Evolutionary conservation across 1,140 invertebrate species (phyloP).

Genomic region (Nymphalis io): DNA sequence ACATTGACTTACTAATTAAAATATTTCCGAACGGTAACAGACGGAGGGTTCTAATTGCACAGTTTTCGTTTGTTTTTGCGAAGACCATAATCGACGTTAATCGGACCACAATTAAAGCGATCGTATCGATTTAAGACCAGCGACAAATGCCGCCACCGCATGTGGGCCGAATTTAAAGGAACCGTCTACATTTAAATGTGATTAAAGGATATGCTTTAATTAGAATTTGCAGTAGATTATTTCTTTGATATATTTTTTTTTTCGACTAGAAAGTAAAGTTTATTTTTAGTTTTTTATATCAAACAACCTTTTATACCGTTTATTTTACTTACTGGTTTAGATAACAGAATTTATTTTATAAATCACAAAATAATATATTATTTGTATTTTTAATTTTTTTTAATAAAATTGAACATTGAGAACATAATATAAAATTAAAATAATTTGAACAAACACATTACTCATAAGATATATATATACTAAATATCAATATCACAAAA

Average conservation of each 20-base stretch:
- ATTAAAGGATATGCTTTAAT: neutral
- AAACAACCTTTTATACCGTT: no score
- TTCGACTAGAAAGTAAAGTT: neutral
- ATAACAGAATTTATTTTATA: no score
- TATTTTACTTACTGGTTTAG: no score
- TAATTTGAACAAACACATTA: no score
- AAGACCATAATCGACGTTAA: constrained; percentile 58
- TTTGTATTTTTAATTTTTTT: no score
- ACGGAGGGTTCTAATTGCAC: constrained; percentile 56
- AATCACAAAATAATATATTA: no score
- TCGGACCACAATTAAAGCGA: constrained; percentile 62
- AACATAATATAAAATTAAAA: no score
- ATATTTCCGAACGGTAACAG: constrained; percentile 51
- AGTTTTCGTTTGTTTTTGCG: constrained; percentile 57
- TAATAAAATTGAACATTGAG: no score
- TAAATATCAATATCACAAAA: neutral
- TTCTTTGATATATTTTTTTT: neutral
- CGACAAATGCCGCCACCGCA: constrained; percentile 45
- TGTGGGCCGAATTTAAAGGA: constrained; percentile 49
- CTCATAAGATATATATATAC: neutral
- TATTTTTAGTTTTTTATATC: no score
- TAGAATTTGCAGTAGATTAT: neutral
- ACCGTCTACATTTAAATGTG: constrained; percentile 3
- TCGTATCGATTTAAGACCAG: constrained; percentile 57
- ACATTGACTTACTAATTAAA: constrained; percentile 40